Base-by-base conservation (phyloP, 2,113 vertebrate genomes). In the Phrynosoma blainvillii region DNA sequence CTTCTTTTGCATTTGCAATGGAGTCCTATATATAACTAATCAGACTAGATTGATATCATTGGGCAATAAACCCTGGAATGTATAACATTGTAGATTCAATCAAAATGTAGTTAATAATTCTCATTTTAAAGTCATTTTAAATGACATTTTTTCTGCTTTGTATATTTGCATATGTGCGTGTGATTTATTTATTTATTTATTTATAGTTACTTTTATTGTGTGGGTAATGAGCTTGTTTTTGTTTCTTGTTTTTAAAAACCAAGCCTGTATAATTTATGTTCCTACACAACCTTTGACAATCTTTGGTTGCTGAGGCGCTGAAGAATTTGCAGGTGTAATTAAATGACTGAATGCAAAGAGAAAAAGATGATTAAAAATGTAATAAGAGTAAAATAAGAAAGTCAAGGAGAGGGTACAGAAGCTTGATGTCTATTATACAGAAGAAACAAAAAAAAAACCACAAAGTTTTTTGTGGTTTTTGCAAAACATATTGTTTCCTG, bases 401-500 rank as follows among this genome's bases (percentile, higher is more conserved):
- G 30, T 84, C 52, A 68, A 30, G 25, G 1, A 54, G 20, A 86
- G 16, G 14, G 23, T 86, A 11, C n/a, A 70, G 30, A 36, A 56
- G 47, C 25, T 47, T 76, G 36, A 54, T 40, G 14, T 65, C 25
- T 65, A 65, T 42, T 32, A 42, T 79, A 68, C 66, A 71, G 12
- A 14, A 36, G 5, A 73, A 42, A 47, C 32, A 18, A 82, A 68
- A 40, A 62, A 59, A 62, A 23, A 62, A 62, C 59, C 14, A 36
- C 36, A 62, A 62, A 71, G 68, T 65, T 40, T 66, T 2, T 62
- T 65, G 21, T 65, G 32, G 12, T n/a, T 75, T 87, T 82, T 62
- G 36, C 21, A 66, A 56, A 83, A 83, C 30, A 81, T 36, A 62
- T 30, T 82, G 16, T 78, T 88, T 82, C 62, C 42, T 88, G 62